Percentiles rank a stretch among this genome's conserved stretches.
phyloP scores from a whole-genome alignment of 2,888 invertebrate genomes.

The Erebia ligea region DNA sequence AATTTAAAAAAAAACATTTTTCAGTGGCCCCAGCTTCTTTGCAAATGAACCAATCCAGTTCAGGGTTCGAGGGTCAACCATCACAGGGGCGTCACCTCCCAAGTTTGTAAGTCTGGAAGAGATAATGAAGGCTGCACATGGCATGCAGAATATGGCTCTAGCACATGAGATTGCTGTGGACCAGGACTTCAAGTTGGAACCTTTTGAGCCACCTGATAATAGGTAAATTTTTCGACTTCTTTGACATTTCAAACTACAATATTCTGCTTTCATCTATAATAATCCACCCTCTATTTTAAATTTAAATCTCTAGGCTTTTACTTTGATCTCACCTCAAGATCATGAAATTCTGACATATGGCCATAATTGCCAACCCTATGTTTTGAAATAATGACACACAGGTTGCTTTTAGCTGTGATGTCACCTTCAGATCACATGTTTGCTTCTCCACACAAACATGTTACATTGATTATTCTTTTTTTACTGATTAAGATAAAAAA shows the following conservation, averaged over 20 bases:
- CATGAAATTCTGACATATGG: not conserved
- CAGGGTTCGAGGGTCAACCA: constrained; percentile 82
- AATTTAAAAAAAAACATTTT: constrained; percentile 14
- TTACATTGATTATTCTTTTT: too few relatives aligned
- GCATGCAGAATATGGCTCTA: constrained; percentile 95
- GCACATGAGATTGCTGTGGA: constrained; percentile 99
- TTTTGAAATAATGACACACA: not conserved
- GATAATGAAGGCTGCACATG: constrained; percentile 93
- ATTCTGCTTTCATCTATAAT: too few relatives aligned
- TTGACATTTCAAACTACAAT: not conserved
- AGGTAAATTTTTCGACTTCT: constrained; percentile 72
- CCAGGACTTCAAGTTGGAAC: constrained; percentile 93
- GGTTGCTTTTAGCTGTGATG: not conserved
- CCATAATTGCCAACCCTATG: not conserved
- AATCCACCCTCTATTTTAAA: too few relatives aligned
- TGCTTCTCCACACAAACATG: too few relatives aligned
- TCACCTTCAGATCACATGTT: not conserved
- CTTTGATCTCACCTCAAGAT: not conserved
- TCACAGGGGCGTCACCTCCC: constrained; percentile 90
- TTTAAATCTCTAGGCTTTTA: not conserved
- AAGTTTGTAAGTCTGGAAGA: constrained; percentile 93
- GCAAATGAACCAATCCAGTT: constrained; percentile 78
- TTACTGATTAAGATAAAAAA: too few relatives aligned
- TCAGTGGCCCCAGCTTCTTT: constrained; percentile 60
- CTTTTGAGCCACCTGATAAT: constrained; percentile 89